Evolutionary conservation across 2,113 vertebrate genomes (phyloP).

Genomic region (Tragulus kanchil): DNA sequence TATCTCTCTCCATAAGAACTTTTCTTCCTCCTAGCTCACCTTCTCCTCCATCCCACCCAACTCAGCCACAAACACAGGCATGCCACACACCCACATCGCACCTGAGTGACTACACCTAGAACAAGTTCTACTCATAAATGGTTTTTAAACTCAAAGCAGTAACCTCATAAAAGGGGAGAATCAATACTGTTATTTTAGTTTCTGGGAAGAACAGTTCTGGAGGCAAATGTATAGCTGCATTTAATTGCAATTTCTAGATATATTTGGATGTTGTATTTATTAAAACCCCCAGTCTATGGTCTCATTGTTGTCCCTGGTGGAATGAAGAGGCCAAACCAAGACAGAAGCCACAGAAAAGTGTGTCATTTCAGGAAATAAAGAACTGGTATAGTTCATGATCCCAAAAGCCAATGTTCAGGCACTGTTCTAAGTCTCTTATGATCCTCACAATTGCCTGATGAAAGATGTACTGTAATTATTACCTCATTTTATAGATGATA

Average conservation of each 20-base stretch:
- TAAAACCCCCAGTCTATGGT: neutral
- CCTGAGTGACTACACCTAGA: neutral
- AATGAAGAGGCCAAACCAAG: neutral
- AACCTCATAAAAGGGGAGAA: neutral
- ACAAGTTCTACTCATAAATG: neutral
- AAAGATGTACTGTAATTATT: neutral
- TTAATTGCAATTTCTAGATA: conserved; percentile 40
- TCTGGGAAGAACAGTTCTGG: neutral
- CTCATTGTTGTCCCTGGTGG: conserved; percentile 9
- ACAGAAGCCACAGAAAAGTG: neutral
- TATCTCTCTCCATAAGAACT: neutral
- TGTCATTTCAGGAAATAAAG: conserved; percentile 21
- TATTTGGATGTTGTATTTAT: neutral
- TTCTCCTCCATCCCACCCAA: neutral
- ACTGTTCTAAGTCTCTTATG: neutral
- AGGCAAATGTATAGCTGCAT: conserved; percentile 13
- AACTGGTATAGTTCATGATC: neutral
- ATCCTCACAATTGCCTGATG: neutral
- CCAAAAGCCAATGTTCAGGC: neutral
- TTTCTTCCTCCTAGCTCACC: neutral
- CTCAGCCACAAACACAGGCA: neutral
- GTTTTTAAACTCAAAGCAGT: neutral
- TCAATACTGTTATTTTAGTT: neutral
- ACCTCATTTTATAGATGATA: neutral
- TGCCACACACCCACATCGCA: neutral